These are phyloP conservation scores for Belgica antarctica DNA, from an alignment of 2,888 invertebrate species.

Conservation along the genomic window DNA sequence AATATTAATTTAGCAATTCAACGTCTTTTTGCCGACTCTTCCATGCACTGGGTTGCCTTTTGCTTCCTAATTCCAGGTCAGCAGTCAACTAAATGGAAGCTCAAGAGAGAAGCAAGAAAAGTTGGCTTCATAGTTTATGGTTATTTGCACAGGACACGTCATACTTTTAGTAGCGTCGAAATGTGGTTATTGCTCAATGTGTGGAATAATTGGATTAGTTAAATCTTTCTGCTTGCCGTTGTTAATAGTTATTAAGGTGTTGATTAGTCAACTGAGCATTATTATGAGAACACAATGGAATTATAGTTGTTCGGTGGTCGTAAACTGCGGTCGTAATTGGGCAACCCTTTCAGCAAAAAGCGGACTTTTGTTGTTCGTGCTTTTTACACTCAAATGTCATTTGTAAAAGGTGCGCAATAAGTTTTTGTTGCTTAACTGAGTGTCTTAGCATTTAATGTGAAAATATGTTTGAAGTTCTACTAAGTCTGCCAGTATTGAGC, in stretches of 20 bases:
- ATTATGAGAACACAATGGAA: no score
- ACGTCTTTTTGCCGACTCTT: background rate
- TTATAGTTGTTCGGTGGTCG: no score
- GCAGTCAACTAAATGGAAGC: background rate
- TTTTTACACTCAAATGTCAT: no score
- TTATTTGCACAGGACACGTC: constrained; percentile 37
- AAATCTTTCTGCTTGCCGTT: constrained; percentile 18
- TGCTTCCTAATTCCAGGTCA: background rate
- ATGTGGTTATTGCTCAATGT: constrained; percentile 27
- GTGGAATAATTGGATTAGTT: constrained; percentile 37
- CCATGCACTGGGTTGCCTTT: background rate
- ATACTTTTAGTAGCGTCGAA: background rate
- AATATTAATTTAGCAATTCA: constrained; percentile 39
- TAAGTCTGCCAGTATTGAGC: no score
- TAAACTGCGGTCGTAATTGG: no score
- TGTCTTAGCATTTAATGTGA: no score
- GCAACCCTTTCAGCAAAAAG: no score
- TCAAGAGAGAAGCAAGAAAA: constrained; percentile 5
- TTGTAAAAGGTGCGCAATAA: no score
- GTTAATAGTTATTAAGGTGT: background rate
- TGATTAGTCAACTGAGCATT: background rate
- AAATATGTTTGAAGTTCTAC: no score
- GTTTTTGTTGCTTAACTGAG: no score
- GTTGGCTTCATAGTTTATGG: constrained; percentile 36
- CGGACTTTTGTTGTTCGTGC: no score